Evolutionary conservation across 1,140 invertebrate genomes (phyloP).

Genomic region (Atopsyche davidsoni): DNA sequence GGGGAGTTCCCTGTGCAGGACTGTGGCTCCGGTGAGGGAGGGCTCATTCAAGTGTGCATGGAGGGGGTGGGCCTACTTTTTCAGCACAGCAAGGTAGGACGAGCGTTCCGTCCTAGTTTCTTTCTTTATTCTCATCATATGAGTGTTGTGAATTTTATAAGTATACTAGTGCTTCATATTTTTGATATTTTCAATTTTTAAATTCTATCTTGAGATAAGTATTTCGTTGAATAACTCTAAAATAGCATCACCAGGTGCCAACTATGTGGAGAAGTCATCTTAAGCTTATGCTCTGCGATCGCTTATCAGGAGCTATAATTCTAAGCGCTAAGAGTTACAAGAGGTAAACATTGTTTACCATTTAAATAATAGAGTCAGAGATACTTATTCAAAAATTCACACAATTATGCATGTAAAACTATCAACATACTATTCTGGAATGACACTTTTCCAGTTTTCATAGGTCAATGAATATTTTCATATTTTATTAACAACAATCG

Average conservation of each 20-base stretch:
- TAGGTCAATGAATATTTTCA: too few species aligned
- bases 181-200: not conserved
- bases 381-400: too few species aligned
- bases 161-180: slow-evolving; percentile 6
- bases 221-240: not conserved
- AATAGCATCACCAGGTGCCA: too few species aligned
- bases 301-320: too few species aligned
- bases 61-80: slow-evolving; percentile 97
- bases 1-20: slow-evolving; percentile 99
- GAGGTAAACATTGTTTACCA: too few species aligned
- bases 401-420: too few species aligned
- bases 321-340: too few species aligned
- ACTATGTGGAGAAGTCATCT: too few species aligned
- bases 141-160: slow-evolving; percentile 27
- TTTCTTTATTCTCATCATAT: slow-evolving; percentile 10
- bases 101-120: slow-evolving; percentile 20
- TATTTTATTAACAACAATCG: too few species aligned
- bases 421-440: too few species aligned
- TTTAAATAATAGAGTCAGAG: too few species aligned
- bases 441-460: too few species aligned
- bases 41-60: slow-evolving; percentile 97
- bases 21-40: slow-evolving; percentile 92
- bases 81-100: slow-evolving; percentile 94
- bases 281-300: not conserved
- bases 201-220: not conserved